phyloP scores from a whole-genome alignment of 2,113 vertebrate genomes.

The Orcinus orca region DNA sequence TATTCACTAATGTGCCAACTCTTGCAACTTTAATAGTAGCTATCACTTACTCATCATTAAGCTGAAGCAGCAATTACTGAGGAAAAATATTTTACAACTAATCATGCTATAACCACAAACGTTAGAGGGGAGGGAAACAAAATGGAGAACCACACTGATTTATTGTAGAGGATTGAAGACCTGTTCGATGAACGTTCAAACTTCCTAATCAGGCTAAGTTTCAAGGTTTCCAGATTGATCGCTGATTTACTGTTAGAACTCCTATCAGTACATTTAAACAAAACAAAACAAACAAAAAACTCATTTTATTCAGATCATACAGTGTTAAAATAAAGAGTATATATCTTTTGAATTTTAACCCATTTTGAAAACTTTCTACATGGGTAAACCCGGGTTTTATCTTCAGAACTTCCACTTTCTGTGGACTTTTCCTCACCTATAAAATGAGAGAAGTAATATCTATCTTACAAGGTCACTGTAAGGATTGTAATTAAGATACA shows the following conservation, averaged over 20 bases:
- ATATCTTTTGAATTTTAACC: not conserved
- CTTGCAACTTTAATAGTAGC: not conserved
- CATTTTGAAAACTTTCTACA: constrained; percentile 1
- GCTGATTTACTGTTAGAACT: not conserved
- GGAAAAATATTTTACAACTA: not conserved
- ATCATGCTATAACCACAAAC: not conserved
- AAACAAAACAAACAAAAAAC: too few relatives aligned
- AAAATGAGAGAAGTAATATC: not conserved
- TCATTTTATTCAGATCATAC: not conserved
- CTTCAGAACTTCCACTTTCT: not conserved
- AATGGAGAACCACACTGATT: not conserved
- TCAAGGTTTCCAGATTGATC: constrained; percentile 4
- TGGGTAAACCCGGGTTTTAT: not conserved
- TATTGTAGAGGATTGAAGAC: not conserved
- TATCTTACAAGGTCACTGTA: not conserved
- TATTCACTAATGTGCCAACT: not conserved
- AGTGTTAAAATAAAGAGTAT: not conserved
- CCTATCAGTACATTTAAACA: not conserved
- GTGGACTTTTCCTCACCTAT: not conserved
- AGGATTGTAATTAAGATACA: not conserved
- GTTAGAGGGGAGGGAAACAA: not conserved
- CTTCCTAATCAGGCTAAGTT: not conserved
- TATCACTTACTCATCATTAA: not conserved
- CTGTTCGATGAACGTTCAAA: not conserved
- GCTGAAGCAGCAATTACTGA: not conserved